These are phyloP conservation scores for Enteromius treurensis DNA, from an alignment of 2,797 vertebrate genomes.

Conservation along the genomic window DNA sequence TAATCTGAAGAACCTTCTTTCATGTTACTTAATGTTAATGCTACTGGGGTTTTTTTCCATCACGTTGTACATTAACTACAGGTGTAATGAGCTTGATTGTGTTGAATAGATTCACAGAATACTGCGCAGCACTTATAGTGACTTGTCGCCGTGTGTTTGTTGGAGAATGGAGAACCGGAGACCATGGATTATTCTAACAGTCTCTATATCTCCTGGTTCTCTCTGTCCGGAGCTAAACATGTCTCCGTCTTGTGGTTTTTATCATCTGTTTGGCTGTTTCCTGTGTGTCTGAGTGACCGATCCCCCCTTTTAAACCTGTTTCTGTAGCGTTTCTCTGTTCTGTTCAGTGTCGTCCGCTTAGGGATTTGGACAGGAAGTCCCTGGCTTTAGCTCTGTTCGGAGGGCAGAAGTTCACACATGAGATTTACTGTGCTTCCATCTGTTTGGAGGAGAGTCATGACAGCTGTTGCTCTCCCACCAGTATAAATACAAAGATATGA, in stretches of 20 bases:
- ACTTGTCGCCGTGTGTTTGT: background rate
- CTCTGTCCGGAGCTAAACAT: constrained; percentile 4
- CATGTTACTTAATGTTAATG: no score
- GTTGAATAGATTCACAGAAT: background rate
- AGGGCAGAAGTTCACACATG: constrained; percentile 49
- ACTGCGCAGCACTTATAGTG: background rate
- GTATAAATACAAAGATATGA: background rate
- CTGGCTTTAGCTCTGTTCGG: constrained; percentile 39
- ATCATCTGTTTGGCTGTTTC: constrained; percentile 15
- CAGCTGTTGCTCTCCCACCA: constrained; percentile 1
- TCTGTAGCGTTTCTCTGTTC: constrained; percentile 33
- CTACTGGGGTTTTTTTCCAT: no score
- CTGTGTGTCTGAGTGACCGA: background rate
- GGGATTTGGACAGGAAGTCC: constrained; percentile 53
- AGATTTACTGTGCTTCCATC: constrained; percentile 47
- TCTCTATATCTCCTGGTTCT: background rate
- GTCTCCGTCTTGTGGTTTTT: background rate
- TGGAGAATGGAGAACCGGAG: background rate
- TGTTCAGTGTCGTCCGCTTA: constrained; percentile 52
- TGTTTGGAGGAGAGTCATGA: constrained; percentile 1
- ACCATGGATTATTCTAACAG: background rate
- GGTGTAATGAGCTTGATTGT: background rate
- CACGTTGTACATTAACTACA: background rate
- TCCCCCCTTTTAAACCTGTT: background rate
- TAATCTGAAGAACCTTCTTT: no score